These are phyloP conservation scores for Ceyx cyanopectus DNA, from an alignment of 2,113 vertebrate species.

Conservation along the genomic window DNA sequence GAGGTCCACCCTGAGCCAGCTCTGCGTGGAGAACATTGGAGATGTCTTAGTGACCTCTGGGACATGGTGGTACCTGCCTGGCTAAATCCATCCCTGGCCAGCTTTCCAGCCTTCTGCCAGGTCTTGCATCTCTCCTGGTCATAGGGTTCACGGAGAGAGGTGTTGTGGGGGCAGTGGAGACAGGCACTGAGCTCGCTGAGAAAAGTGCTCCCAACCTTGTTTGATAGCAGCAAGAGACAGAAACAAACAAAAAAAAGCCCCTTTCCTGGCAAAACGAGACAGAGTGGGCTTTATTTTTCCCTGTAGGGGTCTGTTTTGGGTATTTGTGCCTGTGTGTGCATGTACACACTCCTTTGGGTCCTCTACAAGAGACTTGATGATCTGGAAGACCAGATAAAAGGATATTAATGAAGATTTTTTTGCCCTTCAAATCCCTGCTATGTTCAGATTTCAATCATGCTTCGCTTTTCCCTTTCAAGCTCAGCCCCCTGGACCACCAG, in stretches of 20 bases:
- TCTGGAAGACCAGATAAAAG: background rate
- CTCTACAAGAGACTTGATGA: background rate
- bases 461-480: background rate
- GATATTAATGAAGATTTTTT: background rate
- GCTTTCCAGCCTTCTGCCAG: background rate
- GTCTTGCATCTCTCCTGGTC: background rate
- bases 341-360: background rate
- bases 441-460: background rate
- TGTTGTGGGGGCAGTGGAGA: background rate
- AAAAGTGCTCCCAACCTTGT: background rate
- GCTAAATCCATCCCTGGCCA: background rate
- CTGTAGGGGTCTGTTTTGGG: background rate
- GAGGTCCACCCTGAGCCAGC: conserved; percentile 13
- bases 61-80: background rate
- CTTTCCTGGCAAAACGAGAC: background rate
- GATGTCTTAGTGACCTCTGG: background rate
- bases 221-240: background rate
- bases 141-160: background rate
- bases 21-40: background rate
- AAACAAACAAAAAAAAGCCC: background rate
- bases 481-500: background rate
- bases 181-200: background rate
- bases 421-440: background rate
- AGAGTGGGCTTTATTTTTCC: background rate
- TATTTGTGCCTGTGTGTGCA: background rate